These are phyloP conservation scores for Reticulitermes speratus DNA, from an alignment of 1,140 invertebrate genomes.

Conservation along the genomic window DNA sequence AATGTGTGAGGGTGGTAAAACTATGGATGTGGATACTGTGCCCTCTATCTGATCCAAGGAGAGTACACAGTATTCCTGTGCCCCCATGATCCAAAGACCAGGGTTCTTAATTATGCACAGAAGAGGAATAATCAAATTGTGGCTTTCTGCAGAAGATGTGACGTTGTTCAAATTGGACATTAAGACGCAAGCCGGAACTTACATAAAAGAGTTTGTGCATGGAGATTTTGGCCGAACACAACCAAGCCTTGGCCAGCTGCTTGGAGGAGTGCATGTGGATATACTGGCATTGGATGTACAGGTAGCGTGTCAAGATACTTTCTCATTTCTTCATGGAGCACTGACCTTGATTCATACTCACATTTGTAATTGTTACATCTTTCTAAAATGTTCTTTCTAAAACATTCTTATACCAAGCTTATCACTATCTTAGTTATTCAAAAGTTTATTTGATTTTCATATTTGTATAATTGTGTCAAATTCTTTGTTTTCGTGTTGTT, in stretches of 20 bases:
- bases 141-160: background rate
- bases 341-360: background rate
- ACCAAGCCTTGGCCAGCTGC: constrained; percentile 65
- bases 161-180: constrained; percentile 65
- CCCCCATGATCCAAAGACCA: no score
- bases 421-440: no score
- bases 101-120: no score
- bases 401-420: background rate
- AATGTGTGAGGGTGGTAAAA: no score
- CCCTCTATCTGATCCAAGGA: no score
- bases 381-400: background rate
- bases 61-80: no score
- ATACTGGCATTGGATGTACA: constrained; percentile 72
- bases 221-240: constrained; percentile 87
- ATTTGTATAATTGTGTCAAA: no score
- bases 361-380: background rate
- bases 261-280: constrained; percentile 53
- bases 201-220: constrained; percentile 96
- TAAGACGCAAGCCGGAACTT: constrained; percentile 90
- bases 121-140: no score
- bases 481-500: no score
- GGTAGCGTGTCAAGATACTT: constrained; percentile 39
- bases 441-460: no score
- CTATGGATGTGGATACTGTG: no score
- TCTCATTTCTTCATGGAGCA: background rate